Evolutionary conservation across 92 coral and sea anemone species (phyloP).

Genomic region (Epizoanthus stellaris): DNA sequence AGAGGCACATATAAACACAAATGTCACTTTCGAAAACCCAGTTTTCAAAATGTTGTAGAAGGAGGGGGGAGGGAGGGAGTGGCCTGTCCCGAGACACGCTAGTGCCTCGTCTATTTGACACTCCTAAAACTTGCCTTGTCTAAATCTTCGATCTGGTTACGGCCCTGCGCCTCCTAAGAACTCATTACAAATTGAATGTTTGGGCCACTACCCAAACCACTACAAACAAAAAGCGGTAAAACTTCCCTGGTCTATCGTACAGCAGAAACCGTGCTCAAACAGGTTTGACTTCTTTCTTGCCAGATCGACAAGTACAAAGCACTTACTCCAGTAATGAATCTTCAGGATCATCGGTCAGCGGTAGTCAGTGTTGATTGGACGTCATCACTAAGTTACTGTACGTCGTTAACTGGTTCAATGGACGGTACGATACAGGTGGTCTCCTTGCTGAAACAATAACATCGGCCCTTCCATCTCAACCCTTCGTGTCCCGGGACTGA

Average conservation of each 20-base stretch:
- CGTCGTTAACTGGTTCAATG: conserved; percentile 91
- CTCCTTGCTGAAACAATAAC: conserved; percentile 80
- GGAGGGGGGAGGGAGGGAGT: no score
- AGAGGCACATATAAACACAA: not conserved
- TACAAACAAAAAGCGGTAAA: not conserved
- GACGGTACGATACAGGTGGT: conserved; percentile 91
- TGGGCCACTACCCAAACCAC: no score
- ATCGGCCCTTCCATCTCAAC: not conserved
- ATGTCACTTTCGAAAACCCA: not conserved
- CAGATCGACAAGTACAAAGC: conserved; percentile 70
- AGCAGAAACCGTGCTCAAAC: not conserved
- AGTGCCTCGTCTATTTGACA: not conserved
- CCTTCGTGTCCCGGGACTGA: no score
- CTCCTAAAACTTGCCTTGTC: no score
- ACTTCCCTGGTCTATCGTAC: not conserved
- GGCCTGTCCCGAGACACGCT: not conserved
- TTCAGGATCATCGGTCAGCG: conserved; percentile 85
- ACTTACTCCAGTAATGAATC: conserved; percentile 73
- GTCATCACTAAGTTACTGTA: conserved; percentile 79
- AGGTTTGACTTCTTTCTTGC: not conserved
- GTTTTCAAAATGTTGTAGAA: not conserved
- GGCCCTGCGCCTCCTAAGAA: no score
- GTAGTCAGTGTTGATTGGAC: conserved; percentile 98
- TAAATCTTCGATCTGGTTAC: no score
- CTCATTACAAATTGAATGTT: no score